Evolutionary conservation across 2,888 invertebrate genomes (phyloP).

Genomic region (Noctua pronuba): DNA sequence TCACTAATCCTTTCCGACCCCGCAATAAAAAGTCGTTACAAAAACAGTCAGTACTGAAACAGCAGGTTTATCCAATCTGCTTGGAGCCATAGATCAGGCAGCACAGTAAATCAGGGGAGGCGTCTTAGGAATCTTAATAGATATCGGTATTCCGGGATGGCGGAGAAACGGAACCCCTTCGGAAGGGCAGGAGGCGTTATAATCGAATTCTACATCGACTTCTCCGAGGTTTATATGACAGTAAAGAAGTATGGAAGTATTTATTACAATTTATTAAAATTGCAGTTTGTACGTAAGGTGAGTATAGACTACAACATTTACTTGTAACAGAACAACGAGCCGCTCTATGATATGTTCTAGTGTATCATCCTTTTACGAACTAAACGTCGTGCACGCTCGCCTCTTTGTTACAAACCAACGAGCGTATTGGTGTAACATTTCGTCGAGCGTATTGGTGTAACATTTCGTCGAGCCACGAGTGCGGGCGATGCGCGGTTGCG

Average conservation of each 20-base stretch:
- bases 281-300: background rate
- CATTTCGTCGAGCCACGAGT: too few species aligned
- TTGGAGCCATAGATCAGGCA: constrained; percentile 48
- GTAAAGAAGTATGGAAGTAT: background rate
- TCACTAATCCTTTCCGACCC: background rate
- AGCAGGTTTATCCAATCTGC: constrained; percentile 34
- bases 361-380: too few species aligned
- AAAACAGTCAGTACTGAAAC: constrained; percentile 1
- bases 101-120: constrained; percentile 57
- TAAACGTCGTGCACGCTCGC: too few species aligned
- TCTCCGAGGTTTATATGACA: background rate
- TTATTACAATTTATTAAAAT: background rate
- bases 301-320: too few species aligned
- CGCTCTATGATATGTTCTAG: too few species aligned
- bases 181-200: background rate
- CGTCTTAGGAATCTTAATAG: constrained; percentile 62
- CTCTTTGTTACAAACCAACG: too few species aligned
- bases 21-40: background rate
- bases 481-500: too few species aligned
- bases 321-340: too few species aligned
- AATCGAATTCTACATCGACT: constrained; percentile 28
- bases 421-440: too few species aligned
- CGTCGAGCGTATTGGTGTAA: too few species aligned
- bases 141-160: constrained; percentile 33
- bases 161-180: constrained; percentile 1